Conservation (phyloP, 2,113 vertebrate species). For the Pygoscelis antarcticus region DNA sequence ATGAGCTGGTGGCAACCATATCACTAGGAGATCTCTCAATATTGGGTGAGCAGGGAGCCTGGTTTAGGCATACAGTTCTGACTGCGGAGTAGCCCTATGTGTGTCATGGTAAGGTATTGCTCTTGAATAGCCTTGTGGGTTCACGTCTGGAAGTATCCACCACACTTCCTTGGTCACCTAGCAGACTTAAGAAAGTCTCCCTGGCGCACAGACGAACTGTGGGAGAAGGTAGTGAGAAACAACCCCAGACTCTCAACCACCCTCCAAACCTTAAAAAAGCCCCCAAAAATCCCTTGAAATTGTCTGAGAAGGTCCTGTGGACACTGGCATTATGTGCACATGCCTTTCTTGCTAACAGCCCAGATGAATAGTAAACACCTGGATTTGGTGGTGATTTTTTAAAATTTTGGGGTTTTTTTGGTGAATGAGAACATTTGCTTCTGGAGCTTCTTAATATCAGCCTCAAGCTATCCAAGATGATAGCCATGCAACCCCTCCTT, state of each 20-base stretch:
- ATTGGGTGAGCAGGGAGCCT: not conserved
- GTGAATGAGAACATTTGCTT: not conserved
- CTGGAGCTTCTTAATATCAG: not conserved
- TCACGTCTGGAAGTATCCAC: not conserved
- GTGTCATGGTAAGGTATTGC: not conserved
- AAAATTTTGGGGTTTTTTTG: not conserved
- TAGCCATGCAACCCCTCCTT: not conserved
- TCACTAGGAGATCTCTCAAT: not conserved
- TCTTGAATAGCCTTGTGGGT: not conserved
- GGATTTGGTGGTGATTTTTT: not conserved
- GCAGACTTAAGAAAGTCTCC: not conserved
- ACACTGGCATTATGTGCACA: not conserved
- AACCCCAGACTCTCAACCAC: not conserved
- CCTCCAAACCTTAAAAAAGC: not conserved
- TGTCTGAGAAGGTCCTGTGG: not conserved
- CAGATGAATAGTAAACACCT: not conserved
- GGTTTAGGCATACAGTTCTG: not conserved
- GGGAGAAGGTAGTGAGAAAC: not conserved
- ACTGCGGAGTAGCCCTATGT: rapidly evolving
- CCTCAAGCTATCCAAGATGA: not conserved
- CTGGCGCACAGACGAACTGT: not conserved
- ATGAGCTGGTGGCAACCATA: not conserved
- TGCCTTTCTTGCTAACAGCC: not conserved
- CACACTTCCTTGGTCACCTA: not conserved
- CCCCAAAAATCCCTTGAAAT: not conserved